Percentiles rank a stretch among this genome's conserved stretches.
These are phyloP conservation scores for Piaya cayana DNA, from an alignment of 2,113 vertebrate species.

Conservation along the genomic window DNA sequence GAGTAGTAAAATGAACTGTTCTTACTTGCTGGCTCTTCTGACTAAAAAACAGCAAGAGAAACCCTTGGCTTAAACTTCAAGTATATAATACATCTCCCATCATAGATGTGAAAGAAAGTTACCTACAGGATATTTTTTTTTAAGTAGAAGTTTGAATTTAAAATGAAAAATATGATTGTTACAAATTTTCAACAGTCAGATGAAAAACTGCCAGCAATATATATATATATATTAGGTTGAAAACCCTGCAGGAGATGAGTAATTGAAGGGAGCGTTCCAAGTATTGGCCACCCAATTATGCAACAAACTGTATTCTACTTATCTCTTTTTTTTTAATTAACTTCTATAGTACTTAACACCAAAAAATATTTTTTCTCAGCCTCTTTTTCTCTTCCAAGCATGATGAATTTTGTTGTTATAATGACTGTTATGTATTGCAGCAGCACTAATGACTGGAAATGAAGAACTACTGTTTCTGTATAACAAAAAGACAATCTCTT, in stretches of 20 bases:
- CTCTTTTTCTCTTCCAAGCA: not conserved
- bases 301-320: not conserved
- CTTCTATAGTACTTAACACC: not conserved
- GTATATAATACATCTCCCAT: not conserved
- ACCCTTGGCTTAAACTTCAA: slow-evolving; percentile 18
- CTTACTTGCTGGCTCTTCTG: not conserved
- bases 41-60: not conserved
- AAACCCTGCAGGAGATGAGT: not conserved
- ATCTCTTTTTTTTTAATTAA: not conserved
- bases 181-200: not conserved
- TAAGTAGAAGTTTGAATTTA: not conserved
- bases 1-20: not conserved
- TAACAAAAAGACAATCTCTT: not conserved
- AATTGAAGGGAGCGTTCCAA: not conserved
- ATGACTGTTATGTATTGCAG: not conserved
- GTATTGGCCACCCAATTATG: not conserved
- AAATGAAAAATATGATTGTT: not conserved
- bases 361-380: not conserved
- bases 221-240: not conserved
- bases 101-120: not conserved
- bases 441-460: not conserved
- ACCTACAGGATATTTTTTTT: not conserved
- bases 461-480: fast-evolving
- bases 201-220: not conserved
- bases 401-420: not conserved